phyloP scores from a whole-genome alignment of 2,113 vertebrate species.

The Echinops telfairi region DNA sequence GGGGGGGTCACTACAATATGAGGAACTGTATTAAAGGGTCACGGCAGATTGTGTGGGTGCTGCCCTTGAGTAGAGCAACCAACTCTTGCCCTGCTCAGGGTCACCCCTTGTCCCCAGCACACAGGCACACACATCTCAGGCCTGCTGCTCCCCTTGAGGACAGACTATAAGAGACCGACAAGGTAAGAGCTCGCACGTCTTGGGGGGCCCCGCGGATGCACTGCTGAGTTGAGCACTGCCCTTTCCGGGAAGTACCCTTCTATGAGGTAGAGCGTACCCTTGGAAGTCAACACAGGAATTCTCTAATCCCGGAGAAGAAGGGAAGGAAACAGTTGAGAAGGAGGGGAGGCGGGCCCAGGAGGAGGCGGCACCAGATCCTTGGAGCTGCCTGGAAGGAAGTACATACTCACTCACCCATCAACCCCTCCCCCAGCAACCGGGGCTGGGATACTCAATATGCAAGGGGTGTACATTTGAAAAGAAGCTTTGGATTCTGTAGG shows the following conservation, averaged over 20 bases:
- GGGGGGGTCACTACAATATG: too few relatives aligned
- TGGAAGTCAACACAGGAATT: background rate
- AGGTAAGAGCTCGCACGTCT: background rate
- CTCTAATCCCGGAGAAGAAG: background rate
- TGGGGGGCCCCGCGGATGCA: background rate
- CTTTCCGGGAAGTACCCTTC: background rate
- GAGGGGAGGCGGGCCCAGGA: fast-evolving
- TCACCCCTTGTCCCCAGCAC: background rate
- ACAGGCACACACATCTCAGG: background rate
- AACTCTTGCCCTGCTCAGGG: background rate
- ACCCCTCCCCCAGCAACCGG: background rate
- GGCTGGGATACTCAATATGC: background rate
- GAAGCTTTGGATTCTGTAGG: background rate
- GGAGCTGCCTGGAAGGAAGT: background rate
- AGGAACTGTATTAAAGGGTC: too few relatives aligned
- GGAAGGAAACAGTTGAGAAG: background rate
- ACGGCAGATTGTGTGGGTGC: background rate
- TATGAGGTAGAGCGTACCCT: background rate
- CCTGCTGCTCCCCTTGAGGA: background rate
- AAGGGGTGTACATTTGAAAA: background rate
- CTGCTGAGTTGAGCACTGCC: background rate
- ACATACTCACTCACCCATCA: too few relatives aligned
- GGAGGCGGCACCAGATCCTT: background rate
- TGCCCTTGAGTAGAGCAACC: background rate
- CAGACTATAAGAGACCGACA: background rate